Percentiles rank a stretch among this genome's conserved stretches.
phyloP scores from a whole-genome alignment of 1,140 invertebrate genomes.

The Venturia canescens region DNA sequence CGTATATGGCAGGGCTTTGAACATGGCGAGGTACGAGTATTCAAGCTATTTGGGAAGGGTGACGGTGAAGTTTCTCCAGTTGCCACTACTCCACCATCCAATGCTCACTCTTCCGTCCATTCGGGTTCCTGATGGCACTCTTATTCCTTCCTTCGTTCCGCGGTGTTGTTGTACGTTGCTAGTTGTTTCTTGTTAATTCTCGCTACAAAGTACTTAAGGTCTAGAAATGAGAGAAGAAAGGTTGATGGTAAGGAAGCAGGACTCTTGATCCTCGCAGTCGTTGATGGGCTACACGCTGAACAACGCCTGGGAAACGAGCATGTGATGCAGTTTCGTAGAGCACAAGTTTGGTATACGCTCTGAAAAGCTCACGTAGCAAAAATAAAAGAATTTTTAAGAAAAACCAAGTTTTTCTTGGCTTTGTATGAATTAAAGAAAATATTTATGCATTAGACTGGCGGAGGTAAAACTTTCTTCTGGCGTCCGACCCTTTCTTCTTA shows the following conservation, averaged over 20 bases:
- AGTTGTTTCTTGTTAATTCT: slow-evolving; percentile 63
- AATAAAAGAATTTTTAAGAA: slow-evolving; percentile 51
- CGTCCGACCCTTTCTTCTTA: neutral
- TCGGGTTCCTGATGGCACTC: neutral
- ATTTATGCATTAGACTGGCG: slow-evolving; percentile 14
- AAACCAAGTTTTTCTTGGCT: neutral
- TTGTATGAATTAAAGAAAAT: slow-evolving; percentile 33
- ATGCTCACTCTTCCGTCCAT: slow-evolving; percentile 17
- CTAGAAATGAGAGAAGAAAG: slow-evolving; percentile 9
- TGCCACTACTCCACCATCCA: slow-evolving; percentile 16
- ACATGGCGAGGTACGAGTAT: slow-evolving; percentile 2
- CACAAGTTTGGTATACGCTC: slow-evolving; percentile 56
- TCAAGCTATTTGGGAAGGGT: slow-evolving; percentile 31
- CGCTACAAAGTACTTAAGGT: slow-evolving; percentile 63
- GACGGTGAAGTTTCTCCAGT: slow-evolving; percentile 29
- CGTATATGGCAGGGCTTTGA: neutral
- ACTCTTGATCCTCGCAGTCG: slow-evolving; percentile 49
- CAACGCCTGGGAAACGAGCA: slow-evolving; percentile 61
- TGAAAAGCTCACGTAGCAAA: slow-evolving; percentile 37
- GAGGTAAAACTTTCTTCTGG: neutral
- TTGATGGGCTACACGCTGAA: slow-evolving; percentile 23
- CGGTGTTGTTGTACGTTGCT: slow-evolving; percentile 29
- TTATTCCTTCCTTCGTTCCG: slow-evolving; percentile 38
- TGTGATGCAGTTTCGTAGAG: slow-evolving; percentile 60
- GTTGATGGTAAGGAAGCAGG: neutral